Evolutionary conservation across 2,888 invertebrate species (phyloP), one percentile per base, ranked within the genome.

Genomic region (Cheiracanthium punctorium): DNA sequence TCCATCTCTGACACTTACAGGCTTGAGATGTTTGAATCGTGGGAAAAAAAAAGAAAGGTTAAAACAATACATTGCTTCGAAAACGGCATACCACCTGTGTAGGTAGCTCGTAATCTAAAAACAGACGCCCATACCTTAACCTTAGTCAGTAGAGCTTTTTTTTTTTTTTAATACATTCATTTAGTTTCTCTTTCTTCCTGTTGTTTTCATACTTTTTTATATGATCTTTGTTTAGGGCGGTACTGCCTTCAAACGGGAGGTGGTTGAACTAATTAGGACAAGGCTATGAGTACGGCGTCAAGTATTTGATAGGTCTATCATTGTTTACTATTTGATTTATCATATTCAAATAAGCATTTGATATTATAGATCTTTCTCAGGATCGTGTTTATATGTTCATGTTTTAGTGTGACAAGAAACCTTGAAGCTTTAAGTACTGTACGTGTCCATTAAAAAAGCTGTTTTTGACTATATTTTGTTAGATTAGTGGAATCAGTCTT

Each of bases 181-280:
- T 69, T 77, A 58, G 10, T 67, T 32, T 43, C 67, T 69, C 48
- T 67, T 69, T 69, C 48, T 30, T 33, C 48, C 41, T 65, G 43
- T 72, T 80, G 64, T 72, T 80, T 80, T 80, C 41, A 33, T 71
- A 28, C 28, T 72, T 72, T 30, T 65, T 71, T n/a, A 24, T n/a
- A 17, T 74, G n/a, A 69, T 79, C 58, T 71, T 79, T 77, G 4
- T 32, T 24, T 33, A 67, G 74, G 81, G 81, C 48, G 74, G 81
- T 73, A 41, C 52, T 69, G 43, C 37, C 64, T 64, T 74, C 41
- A n/a, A 81, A 67, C 81, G 20, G 69, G 52, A 81, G 74, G 81
- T 81, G 67, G 74, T 74, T 72, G 65, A 80, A 73, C 80, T 67
- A 81, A 81, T 81, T 81, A 69, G 81, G 69, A 81, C 81, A 81